Base-by-base conservation (phyloP, 2,797 vertebrate genomes). In the Rachycentron canadum region DNA sequence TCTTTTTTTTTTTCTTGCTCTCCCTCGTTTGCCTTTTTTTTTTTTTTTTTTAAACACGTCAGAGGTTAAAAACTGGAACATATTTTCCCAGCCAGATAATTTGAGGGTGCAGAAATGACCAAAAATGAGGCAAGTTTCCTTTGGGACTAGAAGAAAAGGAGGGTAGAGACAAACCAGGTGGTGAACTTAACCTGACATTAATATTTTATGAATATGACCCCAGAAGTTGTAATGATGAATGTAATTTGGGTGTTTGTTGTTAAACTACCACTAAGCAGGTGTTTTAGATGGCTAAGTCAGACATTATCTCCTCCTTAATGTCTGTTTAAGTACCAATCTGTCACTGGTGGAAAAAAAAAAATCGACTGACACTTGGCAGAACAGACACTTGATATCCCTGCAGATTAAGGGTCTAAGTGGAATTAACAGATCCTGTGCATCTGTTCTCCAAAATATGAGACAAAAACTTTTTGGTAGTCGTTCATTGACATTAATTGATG, bases 161-260 rank as follows among this genome's bases (percentile, higher is more conserved):
- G 41, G 60, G 76, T 78, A 23, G 56, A 78, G 57, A 79, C 62
- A 76, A 89, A 94, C 91, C 93, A 94, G 91, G 86, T 93, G 93
- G 83, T 86, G 68, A 89, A 90, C 87, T 91, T 90, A 90, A 89
- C 90, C 85, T 92, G 86, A 90, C 87, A 85, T 89, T 90, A 89
- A 93, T 92, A 82, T 93, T 94, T 94, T 92, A 94, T 92, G 91
- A 90, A 91, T 81, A 86, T 92, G 89, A 92, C 89, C 88, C 79
- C 76, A 83, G 82, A 86, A 79, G 85, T 88, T 84, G 80, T 91
- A 91, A 91, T 92, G 79, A 86, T 88, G 81, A 84, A 83, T 78
- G 86, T 89, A 93, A 93, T 89, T 78, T 82, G 69, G 67, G 66
- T 82, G 78, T 88, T 76, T 36, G 66, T 59, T 34, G 80, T 89